Evolutionary conservation across 2,797 vertebrate species (phyloP), one percentile per base, ranked within the genome.

Genomic region (Ptychadena robeensis): DNA sequence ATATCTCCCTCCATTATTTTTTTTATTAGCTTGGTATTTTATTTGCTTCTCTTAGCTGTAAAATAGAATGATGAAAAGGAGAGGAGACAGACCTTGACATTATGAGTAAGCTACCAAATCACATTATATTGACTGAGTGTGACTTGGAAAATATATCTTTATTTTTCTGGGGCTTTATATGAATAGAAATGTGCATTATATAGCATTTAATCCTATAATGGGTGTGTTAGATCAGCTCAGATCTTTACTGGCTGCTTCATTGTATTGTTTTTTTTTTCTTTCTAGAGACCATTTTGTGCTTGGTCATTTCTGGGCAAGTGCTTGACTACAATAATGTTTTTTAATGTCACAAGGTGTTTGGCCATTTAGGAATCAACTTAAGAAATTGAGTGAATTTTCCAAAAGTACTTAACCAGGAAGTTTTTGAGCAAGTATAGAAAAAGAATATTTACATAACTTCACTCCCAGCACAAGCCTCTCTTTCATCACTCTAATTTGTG

Each of bases 61-160:
- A 53, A 53, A 53, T n/a, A 53, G 15, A 53, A 53, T n/a, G 44
- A 53, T 53, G 44, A 53, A 53, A 53, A 53, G 44, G 15, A 53
- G 18, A 53, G n/a, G 59, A 61, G 59, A 61, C 59, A 61, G 59
- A 27, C 59, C 31, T 31, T 32, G 28, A 18, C 30, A 61, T 61
- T 64, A 27, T 64, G 61, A 64, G 27, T 67, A 67, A 61, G 59
- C 59, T 25, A 28, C n/a, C n/a, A 61, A 61, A 61, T 61, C 9
- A 61, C 9, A 61, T 61, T 61, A 61, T 10, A 10, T 27, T 61
- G 59, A 25, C 59, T 61, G 27, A 61, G 1, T 61, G 59, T 61
- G n/a, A 28, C 25, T 28, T 10, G 25, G 25, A 28, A 10, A 11
- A 61, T 61, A 61, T 61, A 61, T 61, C 57, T 59, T 2, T 61